These are phyloP conservation scores for Macaca mulatta DNA, from an alignment of 2,113 vertebrate genomes.

Conservation along the genomic window DNA sequence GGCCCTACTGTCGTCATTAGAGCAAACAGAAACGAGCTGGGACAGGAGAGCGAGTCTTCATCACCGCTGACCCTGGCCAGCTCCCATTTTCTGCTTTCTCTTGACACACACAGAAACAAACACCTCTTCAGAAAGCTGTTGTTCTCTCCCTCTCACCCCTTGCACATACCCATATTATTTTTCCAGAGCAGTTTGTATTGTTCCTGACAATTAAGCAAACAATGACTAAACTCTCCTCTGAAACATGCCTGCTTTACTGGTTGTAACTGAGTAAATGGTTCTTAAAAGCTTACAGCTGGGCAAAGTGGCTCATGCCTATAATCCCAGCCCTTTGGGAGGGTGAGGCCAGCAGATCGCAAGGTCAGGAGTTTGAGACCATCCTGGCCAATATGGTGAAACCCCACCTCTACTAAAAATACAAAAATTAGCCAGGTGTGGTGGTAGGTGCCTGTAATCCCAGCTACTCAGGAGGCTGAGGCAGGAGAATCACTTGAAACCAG, in stretches of 20 bases:
- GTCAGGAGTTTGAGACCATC: too few relatives aligned
- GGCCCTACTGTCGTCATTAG: not conserved
- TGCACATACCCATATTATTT: rapidly evolving
- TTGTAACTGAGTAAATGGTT: not conserved
- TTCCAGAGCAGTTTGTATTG: not conserved
- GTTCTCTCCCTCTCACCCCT: not conserved
- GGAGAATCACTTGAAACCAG: too few relatives aligned
- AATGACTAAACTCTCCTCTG: not conserved
- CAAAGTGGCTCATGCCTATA: too few relatives aligned
- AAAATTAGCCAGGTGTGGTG: too few relatives aligned
- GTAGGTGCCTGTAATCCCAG: too few relatives aligned
- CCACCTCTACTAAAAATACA: too few relatives aligned
- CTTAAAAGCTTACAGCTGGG: not conserved
- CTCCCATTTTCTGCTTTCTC: not conserved
- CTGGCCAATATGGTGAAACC: too few relatives aligned
- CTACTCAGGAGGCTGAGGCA: too few relatives aligned
- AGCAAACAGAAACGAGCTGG: not conserved
- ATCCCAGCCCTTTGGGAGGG: too few relatives aligned
- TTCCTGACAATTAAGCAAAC: slow-evolving; percentile 3
- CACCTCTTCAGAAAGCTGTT: not conserved
- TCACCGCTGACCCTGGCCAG: not conserved
- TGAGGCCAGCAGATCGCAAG: too few relatives aligned
- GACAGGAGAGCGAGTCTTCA: not conserved
- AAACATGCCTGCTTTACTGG: not conserved
- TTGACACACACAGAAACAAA: not conserved